A percentile compares a stretch with the other conserved stretches of the same genome.
Evolutionary conservation across 2,888 invertebrate genomes (phyloP).

Genomic region (Pollenia amentaria): DNA sequence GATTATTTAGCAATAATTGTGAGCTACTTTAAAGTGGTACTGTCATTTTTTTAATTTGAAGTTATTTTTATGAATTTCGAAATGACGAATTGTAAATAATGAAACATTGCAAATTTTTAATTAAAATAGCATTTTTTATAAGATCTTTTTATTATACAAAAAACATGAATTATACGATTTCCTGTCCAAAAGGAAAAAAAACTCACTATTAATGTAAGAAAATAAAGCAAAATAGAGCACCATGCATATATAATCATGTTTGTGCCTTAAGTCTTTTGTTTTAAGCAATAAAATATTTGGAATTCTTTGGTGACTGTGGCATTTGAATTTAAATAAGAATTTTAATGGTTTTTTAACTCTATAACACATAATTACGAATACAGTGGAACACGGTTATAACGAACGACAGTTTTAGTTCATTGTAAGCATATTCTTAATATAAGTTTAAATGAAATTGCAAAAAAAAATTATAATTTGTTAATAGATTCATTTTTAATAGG

Average conservation of each 20-base stretch:
- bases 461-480: no score
- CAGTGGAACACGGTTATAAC: no score
- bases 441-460: no score
- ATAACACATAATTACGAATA: not conserved
- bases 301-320: constrained; percentile 1
- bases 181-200: not conserved
- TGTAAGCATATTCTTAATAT: no score
- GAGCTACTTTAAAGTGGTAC: constrained; percentile 33
- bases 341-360: not conserved
- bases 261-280: constrained; percentile 61
- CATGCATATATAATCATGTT: not conserved
- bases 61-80: constrained; percentile 48
- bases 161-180: not conserved
- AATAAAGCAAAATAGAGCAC: not conserved
- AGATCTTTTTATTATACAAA: constrained; percentile 6
- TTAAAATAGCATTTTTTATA: constrained; percentile 44
- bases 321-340: not conserved
- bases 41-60: constrained; percentile 42
- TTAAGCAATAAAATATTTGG: not conserved
- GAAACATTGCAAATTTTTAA: constrained; percentile 48
- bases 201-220: not conserved
- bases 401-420: no score
- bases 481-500: no score
- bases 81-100: constrained; percentile 44
- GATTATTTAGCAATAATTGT: constrained; percentile 66